Base-by-base conservation (phyloP, 2,797 vertebrate genomes). In the Coregonus sp. region DNA sequence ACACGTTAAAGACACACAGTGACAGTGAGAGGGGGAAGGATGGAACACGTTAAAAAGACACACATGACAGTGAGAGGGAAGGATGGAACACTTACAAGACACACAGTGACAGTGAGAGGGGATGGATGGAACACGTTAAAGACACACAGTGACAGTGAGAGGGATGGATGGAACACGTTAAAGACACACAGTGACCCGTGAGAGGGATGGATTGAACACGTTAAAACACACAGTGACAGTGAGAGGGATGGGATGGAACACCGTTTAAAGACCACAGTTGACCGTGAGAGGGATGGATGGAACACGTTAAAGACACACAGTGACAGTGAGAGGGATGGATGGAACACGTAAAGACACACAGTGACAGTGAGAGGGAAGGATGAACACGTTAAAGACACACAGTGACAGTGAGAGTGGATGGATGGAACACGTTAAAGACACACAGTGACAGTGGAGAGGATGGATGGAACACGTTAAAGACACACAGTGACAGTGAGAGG, bases 241-340 rank as follows among this genome's bases (percentile, higher is more conserved):
- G 70, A 29, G 20, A 65, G 61, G 12, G 54, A 2, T 70, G 18
- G 35, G n/a, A 56, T 3, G 29, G 16, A 31, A 37, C n/a, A 5
- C 74, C 2, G n/a, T n/a, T 4, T 16, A 14, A 37, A 71, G 68
- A 75, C 78, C 83, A 68, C 50, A 15, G 35, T 37, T n/a, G 35
- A 3, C 6, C 1, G 47, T 16, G 70, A 29, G 20, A 65, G 61
- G 12, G 54, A 3, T 70, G 18, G 35, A 56, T 3, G 29, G 16
- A 31, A 37, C n/a, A 5, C 74, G 2, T 4, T 16, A 14, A 37
- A 71, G 68, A 75, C 78, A 3, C 83, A 68, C 50, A 15, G 35
- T 37, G 35, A 3, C 6, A 4, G 47, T 16, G 70, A 29, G 20
- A 65, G 61, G 12, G 54, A 3, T 65, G 18, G 35, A 56, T 3